Percentiles rank a stretch among this genome's conserved stretches.
Conservation (phyloP, 2,888 invertebrate genomes). For the Pasiphila rectangulata region DNA sequence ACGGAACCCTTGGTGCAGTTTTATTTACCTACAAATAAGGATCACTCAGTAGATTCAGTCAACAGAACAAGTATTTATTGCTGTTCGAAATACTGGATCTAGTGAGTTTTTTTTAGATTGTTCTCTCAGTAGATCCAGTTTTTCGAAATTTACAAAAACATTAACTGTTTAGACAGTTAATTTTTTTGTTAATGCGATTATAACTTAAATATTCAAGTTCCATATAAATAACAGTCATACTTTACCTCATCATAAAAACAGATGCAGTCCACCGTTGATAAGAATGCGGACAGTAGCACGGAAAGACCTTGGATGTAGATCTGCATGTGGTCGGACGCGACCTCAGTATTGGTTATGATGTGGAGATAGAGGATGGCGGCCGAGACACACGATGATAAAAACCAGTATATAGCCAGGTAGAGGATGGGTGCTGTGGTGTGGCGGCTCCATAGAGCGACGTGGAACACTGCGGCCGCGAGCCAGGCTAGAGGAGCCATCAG, state of each 20-base stretch:
- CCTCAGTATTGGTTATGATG: slow-evolving; percentile 34
- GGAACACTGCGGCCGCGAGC: slow-evolving; percentile 67
- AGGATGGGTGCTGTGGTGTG: slow-evolving; percentile 65
- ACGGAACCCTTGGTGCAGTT: too few relatives aligned
- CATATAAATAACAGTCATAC: neutral
- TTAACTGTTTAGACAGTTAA: too few relatives aligned
- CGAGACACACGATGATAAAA: slow-evolving; percentile 56
- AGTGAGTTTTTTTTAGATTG: too few relatives aligned
- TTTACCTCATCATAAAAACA: slow-evolving; percentile 74
- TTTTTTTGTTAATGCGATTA: too few relatives aligned
- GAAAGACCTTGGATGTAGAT: slow-evolving; percentile 58
- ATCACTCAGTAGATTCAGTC: too few relatives aligned
- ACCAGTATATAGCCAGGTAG: slow-evolving; percentile 72
- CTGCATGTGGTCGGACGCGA: slow-evolving; percentile 45
- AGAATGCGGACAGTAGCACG: slow-evolving; percentile 49
- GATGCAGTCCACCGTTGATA: slow-evolving; percentile 60
- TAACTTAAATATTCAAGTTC: too few relatives aligned
- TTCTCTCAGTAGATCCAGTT: too few relatives aligned
- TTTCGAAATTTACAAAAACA: neutral
- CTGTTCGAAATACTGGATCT: too few relatives aligned
- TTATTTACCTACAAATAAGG: too few relatives aligned
- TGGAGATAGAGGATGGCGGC: slow-evolving; percentile 56
- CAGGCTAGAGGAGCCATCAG: slow-evolving; percentile 63
- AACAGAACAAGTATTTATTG: too few relatives aligned
- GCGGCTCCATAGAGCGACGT: slow-evolving; percentile 64